Percentiles rank a stretch among this genome's conserved stretches.
These are phyloP conservation scores for Polyommatus icarus DNA, from an alignment of 2,888 invertebrate species.

Conservation along the genomic window DNA sequence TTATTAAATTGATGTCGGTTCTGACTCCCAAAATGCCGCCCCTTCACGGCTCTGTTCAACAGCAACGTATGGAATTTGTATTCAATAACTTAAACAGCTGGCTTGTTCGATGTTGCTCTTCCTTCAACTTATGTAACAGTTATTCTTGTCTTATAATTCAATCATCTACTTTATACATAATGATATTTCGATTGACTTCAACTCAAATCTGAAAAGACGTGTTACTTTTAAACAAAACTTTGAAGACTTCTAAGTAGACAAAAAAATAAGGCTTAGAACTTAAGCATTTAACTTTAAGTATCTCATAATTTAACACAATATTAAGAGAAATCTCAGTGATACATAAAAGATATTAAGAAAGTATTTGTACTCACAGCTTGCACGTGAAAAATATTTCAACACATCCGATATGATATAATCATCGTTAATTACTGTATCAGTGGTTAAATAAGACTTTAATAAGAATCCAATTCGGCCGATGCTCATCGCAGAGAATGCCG, in stretches of 20 bases:
- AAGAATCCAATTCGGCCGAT: conserved; percentile 25
- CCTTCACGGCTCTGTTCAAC: conserved; percentile 57
- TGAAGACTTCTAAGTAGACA: no score
- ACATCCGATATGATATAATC: conserved; percentile 17
- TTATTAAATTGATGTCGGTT: conserved; percentile 74
- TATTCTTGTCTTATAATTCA: not conserved
- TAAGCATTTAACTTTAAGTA: no score
- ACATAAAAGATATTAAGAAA: not conserved
- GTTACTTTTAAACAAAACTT: no score
- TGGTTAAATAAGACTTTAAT: conserved; percentile 24
- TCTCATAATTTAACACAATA: no score
- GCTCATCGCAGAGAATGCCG: conserved; percentile 3
- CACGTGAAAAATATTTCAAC: not conserved
- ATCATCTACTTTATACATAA: not conserved
- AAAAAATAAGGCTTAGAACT: no score
- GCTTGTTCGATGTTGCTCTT: conserved; percentile 52
- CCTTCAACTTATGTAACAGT: conserved; percentile 36
- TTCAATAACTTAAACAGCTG: conserved; percentile 66
- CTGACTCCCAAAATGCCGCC: conserved; percentile 70
- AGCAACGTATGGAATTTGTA: conserved; percentile 73
- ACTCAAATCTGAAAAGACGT: not conserved
- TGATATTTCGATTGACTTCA: not conserved
- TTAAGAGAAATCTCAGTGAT: not conserved
- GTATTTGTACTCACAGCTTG: not conserved
- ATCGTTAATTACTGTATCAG: conserved; percentile 14